Evolutionary conservation across 2,888 invertebrate species (phyloP).

Genomic region (Chelonus formosanus): DNA sequence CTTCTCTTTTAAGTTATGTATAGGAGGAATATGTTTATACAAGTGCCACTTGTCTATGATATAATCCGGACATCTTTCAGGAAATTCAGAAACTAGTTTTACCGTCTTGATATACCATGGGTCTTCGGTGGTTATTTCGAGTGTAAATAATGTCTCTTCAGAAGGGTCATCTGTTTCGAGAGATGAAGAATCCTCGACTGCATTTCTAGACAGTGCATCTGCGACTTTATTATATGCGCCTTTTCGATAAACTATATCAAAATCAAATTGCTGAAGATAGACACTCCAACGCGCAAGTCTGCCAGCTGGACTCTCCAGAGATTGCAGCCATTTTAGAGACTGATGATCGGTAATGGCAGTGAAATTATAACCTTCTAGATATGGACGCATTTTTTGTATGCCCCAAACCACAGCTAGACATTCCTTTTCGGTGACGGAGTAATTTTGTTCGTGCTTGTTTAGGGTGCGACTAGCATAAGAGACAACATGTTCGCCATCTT

Average conservation of each 20-base stretch:
- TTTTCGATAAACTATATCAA: slow-evolving; percentile 17
- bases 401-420: too few relatives aligned
- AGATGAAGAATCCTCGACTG: not conserved
- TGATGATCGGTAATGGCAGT: too few relatives aligned
- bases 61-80: slow-evolving; percentile 17
- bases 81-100: not conserved
- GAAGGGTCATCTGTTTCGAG: not conserved
- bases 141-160: not conserved
- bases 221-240: slow-evolving; percentile 22
- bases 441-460: too few relatives aligned
- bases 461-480: too few relatives aligned
- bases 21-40: slow-evolving; percentile 15
- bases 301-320: slow-evolving; percentile 16
- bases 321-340: slow-evolving; percentile 22
- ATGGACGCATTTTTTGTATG: too few relatives aligned
- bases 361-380: too few relatives aligned
- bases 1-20: slow-evolving; percentile 38
- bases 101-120: not conserved
- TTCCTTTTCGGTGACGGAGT: too few relatives aligned
- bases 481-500: too few relatives aligned
- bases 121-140: not conserved
- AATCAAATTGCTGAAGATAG: slow-evolving; percentile 25
- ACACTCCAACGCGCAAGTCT: slow-evolving; percentile 26
- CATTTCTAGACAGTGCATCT: slow-evolving; percentile 28
- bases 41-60: slow-evolving; percentile 42